These are phyloP conservation scores for Mystacides longicornis DNA, from an alignment of 2,888 invertebrate species.

Conservation along the genomic window DNA sequence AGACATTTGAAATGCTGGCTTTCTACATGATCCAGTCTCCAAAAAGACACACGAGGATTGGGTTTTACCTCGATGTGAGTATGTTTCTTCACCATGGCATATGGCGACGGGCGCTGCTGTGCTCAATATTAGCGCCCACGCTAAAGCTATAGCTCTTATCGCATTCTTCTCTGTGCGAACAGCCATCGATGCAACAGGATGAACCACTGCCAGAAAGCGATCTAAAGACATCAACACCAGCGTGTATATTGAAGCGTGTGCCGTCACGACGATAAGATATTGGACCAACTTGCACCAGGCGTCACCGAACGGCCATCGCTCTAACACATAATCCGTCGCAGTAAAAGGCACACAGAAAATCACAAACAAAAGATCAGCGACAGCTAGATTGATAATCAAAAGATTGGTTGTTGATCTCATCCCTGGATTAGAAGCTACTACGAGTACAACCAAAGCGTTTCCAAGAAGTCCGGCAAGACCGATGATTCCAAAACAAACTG, in stretches of 20 bases:
- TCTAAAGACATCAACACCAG: conserved; percentile 91
- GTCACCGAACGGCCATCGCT: conserved; percentile 86
- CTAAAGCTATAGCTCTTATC: conserved; percentile 64
- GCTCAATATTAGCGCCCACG: conserved; percentile 75
- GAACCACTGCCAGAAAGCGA: conserved; percentile 86
- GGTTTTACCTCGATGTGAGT: conserved; percentile 54
- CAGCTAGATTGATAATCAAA: conserved; percentile 81
- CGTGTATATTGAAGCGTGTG: conserved; percentile 90
- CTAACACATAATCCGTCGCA: conserved; percentile 80
- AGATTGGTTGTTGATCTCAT: conserved; percentile 93
- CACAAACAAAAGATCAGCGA: conserved; percentile 86
- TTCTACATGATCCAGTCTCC: conserved; percentile 53
- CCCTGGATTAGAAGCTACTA: conserved; percentile 80
- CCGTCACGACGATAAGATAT: conserved; percentile 86
- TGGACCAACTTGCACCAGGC: conserved; percentile 86
- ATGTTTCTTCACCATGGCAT: conserved; percentile 67
- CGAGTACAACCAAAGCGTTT: conserved; percentile 80
- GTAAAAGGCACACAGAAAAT: conserved; percentile 93
- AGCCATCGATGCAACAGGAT: conserved; percentile 83
- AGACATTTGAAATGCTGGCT: conserved; percentile 61
- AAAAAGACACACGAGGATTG: conserved; percentile 65
- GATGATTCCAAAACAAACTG: conserved; percentile 78
- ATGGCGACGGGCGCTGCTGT: conserved; percentile 71
- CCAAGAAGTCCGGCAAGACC: conserved; percentile 83
- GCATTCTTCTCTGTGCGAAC: conserved; percentile 78